A percentile compares a stretch with the other conserved stretches of the same genome.
These are phyloP conservation scores for Bombus waltoni DNA, from an alignment of 1,140 invertebrate species.

Conservation along the genomic window DNA sequence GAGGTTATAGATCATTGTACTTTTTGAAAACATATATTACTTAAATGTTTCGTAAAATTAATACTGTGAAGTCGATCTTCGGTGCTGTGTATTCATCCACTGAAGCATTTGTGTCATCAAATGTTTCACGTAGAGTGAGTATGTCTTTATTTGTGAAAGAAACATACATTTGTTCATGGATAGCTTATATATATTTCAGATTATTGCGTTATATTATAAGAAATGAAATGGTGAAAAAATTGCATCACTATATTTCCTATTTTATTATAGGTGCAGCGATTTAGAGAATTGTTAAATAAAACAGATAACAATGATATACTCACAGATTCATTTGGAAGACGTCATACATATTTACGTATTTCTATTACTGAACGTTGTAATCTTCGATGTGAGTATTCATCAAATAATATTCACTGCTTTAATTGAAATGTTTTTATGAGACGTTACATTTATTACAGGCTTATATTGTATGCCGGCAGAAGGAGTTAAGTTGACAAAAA, in stretches of 20 bases:
- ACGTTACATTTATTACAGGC: conserved; percentile 83
- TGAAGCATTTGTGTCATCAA: conserved; percentile 21
- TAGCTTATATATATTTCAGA: no score
- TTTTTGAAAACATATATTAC: neutral
- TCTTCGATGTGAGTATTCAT: conserved; percentile 91
- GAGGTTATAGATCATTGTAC: neutral
- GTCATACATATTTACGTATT: conserved; percentile 96
- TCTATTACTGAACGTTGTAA: conserved; percentile 98
- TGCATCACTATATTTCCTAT: neutral
- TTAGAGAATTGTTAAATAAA: conserved; percentile 69
- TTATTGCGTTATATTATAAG: neutral
- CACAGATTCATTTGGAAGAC: conserved; percentile 92
- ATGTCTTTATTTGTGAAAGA: neutral
- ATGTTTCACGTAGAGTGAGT: conserved; percentile 47
- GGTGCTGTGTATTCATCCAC: conserved; percentile 43
- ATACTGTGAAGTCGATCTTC: conserved; percentile 7
- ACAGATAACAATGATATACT: conserved; percentile 81
- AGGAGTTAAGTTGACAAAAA: conserved; percentile 92
- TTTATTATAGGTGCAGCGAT: conserved; percentile 70
- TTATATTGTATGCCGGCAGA: conserved; percentile 98
- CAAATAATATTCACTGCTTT: conserved; percentile 12
- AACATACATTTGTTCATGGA: no score
- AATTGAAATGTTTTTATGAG: neutral
- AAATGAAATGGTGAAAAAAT: neutral
- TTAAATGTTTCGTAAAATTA: conserved; percentile 60